Evolutionary conservation across 2,888 invertebrate species (phyloP).

Genomic region (Mythimna lalbum): DNA sequence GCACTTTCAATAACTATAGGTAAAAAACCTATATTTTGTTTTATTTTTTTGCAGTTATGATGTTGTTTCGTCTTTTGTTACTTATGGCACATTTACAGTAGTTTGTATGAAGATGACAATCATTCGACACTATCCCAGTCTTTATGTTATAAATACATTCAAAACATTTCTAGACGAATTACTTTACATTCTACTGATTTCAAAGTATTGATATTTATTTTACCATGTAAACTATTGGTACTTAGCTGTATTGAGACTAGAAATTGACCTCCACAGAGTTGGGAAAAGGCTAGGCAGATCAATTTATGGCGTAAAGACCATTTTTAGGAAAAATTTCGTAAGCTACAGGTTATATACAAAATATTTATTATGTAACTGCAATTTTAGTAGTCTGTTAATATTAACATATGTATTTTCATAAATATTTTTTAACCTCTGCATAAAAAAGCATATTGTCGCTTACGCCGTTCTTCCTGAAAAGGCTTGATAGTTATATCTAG

Average conservation of each 20-base stretch:
- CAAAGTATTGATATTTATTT: constrained; percentile 28
- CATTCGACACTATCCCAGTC: constrained; percentile 43
- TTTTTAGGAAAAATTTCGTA: too few relatives aligned
- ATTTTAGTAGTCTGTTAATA: too few relatives aligned
- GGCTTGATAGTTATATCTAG: neutral
- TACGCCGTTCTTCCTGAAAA: too few relatives aligned
- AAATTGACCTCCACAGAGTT: neutral
- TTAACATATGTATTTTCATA: too few relatives aligned
- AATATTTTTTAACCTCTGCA: too few relatives aligned
- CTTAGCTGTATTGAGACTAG: neutral
- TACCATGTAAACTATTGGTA: neutral
- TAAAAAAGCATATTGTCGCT: too few relatives aligned
- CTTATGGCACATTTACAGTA: constrained; percentile 15
- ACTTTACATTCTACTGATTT: constrained; percentile 39
- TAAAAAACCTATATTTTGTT: too few relatives aligned
- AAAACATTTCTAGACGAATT: constrained; percentile 43
- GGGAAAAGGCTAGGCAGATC: neutral
- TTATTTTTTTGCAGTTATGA: neutral
- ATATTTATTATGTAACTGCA: too few relatives aligned
- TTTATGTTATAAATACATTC: constrained; percentile 37
- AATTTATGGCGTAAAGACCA: too few relatives aligned
- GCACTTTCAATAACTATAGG: too few relatives aligned
- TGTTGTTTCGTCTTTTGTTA: neutral
- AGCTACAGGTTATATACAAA: too few relatives aligned
- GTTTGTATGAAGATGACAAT: constrained; percentile 17